Evolutionary conservation across 2,797 vertebrate genomes (phyloP), one percentile per base, ranked within the genome.

Genomic region (Eulemur coronatus): DNA sequence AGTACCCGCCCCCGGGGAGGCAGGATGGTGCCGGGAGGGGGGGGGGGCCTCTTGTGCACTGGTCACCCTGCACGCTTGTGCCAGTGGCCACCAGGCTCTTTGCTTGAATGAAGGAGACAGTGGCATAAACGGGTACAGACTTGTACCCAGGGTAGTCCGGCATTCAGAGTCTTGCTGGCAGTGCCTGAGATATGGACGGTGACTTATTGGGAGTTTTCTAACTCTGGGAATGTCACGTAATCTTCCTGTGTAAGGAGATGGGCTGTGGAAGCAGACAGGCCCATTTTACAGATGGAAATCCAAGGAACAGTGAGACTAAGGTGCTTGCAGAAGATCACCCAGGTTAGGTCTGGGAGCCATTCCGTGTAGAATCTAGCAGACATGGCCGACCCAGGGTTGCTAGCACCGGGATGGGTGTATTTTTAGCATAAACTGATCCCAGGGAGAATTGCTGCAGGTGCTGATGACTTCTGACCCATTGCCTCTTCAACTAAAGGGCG

Each of bases 11-110:
- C 24, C 38, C 5, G 26, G 41, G 72, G 48, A 65, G 73, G 38
- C 5, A 43, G 38, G 4, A 24, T 0, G 35, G 46, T 22, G 1
- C 69, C 2, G 26, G 48, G 35, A 38, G 4, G 1, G 5, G n/a
- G 28, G 41, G 78, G 41, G 41, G 1, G 35, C 12, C 30, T 67
- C 30, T 0, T 82, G 63, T n/a, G 67, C 79, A 17, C 70, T 7
- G 14, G 33, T 48, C n/a, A 48, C 28, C 28, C 59, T 63, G 9
- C 38, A 80, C 2, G 2, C 67, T 65, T 1, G 0, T 12, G 4
- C 28, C 26, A 26, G 1, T 0, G 26, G 10, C 6, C n/a, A 50
- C 35, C 59, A 8, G 11, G 22, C 33, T 86, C 69, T 78, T 52
- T 17, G 17, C n/a, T 76, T 9, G 26, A 93, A 43, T 33, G 59